These are phyloP conservation scores for Eleutherodactylus coqui DNA, from an alignment of 2,797 vertebrate genomes.

Conservation along the genomic window DNA sequence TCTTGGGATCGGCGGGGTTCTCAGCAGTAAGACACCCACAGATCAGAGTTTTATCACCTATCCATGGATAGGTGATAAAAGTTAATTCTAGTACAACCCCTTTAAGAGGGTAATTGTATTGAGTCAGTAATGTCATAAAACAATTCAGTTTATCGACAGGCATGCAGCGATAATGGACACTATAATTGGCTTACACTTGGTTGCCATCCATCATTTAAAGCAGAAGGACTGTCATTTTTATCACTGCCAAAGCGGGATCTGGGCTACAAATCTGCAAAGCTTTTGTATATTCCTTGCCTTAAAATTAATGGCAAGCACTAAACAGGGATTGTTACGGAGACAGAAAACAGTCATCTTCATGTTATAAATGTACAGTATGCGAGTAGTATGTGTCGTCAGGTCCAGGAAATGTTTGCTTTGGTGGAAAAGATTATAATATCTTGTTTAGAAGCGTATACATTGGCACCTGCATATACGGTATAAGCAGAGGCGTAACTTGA, in stretches of 20 bases:
- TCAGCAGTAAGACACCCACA: too few species aligned
- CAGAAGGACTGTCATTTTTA: neutral
- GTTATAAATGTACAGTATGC: neutral
- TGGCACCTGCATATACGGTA: too few species aligned
- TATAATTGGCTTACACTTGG: neutral
- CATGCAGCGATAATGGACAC: neutral
- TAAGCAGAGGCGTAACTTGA: too few species aligned
- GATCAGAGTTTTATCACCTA: too few species aligned
- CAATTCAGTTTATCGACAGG: neutral
- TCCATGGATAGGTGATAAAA: too few species aligned
- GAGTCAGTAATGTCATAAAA: neutral
- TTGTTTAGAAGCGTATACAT: neutral
- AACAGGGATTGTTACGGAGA: neutral
- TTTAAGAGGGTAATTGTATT: neutral
- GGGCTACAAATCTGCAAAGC: slow-evolving; percentile 26
- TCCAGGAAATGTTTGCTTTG: neutral
- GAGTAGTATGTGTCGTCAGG: too few species aligned
- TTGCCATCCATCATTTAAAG: neutral
- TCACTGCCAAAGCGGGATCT: neutral
- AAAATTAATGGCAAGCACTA: slow-evolving; percentile 37
- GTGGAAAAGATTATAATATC: neutral
- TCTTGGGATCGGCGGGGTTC: too few species aligned
- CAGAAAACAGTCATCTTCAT: neutral
- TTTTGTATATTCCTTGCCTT: slow-evolving; percentile 37
- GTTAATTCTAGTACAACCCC: too few species aligned